These are phyloP conservation scores for Catagonus wagneri DNA, from an alignment of 2,113 vertebrate genomes.

Conservation along the genomic window DNA sequence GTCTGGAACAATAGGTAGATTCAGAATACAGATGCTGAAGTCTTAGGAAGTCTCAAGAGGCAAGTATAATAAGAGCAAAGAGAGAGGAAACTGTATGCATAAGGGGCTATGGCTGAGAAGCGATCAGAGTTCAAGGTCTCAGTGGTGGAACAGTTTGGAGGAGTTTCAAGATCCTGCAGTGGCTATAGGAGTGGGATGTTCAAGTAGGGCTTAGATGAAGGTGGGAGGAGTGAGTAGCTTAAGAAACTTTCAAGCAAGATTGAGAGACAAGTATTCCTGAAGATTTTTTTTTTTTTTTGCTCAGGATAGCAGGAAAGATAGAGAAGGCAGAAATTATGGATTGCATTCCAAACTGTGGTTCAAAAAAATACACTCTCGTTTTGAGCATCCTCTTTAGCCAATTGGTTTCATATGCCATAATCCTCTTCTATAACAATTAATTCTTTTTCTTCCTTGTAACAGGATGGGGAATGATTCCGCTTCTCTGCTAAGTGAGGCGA, in stretches of 20 bases:
- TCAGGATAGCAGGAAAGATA: background rate
- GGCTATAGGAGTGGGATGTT: background rate
- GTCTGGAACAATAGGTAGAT: background rate
- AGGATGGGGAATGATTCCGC: background rate
- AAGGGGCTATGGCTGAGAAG: background rate
- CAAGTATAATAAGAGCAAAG: background rate
- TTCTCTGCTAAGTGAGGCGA: background rate
- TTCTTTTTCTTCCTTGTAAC: background rate
- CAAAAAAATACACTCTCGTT: constrained; percentile 18
- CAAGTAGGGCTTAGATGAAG: background rate
- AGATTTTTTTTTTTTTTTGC: background rate
- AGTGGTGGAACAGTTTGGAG: background rate
- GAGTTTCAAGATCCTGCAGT: background rate
- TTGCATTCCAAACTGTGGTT: background rate
- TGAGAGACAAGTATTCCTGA: background rate
- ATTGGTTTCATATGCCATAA: background rate
- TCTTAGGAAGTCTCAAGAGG: background rate
- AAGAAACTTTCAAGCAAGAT: too few relatives aligned
- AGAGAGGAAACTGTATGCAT: background rate
- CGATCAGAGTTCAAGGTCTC: background rate
- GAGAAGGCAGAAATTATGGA: background rate
- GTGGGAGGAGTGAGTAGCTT: background rate
- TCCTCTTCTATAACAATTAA: background rate
- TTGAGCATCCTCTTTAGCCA: background rate
- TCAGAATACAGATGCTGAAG: background rate